These are phyloP conservation scores for Crematogaster levior DNA, from an alignment of 2,888 invertebrate species.

Conservation along the genomic window DNA sequence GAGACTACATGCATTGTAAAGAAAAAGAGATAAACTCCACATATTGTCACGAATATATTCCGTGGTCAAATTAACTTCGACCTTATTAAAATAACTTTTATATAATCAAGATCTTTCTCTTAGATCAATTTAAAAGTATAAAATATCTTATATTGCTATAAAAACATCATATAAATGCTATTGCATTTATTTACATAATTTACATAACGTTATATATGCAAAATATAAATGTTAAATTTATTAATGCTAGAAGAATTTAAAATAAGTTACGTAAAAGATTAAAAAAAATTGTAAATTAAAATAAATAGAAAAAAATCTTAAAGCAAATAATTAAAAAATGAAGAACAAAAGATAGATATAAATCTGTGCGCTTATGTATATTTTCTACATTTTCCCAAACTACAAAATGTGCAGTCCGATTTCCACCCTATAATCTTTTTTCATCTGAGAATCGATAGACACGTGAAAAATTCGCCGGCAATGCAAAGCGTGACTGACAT, in stretches of 20 bases:
- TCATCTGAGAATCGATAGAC: conserved; percentile 69
- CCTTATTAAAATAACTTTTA: conserved; percentile 21
- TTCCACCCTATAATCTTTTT: conserved; percentile 26
- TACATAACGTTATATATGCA: neutral
- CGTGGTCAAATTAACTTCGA: conserved; percentile 24
- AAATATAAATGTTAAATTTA: neutral
- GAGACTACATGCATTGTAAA: conserved; percentile 48
- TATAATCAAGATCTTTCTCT: neutral
- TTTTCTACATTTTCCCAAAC: neutral
- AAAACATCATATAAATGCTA: too few relatives aligned
- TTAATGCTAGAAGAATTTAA: neutral
- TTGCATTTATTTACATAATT: too few relatives aligned
- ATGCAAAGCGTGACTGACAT: conserved; percentile 82
- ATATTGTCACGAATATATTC: conserved; percentile 36
- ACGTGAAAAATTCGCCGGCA: conserved; percentile 71
- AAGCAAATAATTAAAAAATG: neutral
- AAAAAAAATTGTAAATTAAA: neutral
- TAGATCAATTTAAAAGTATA: conserved; percentile 6
- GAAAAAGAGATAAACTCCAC: conserved; percentile 54
- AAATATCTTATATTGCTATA: neutral
- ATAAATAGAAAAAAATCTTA: neutral
- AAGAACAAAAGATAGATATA: neutral
- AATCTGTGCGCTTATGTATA: neutral
- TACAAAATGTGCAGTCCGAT: neutral
- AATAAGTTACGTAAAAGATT: neutral